phyloP scores from a whole-genome alignment of 2,888 invertebrate species.

The Cecidostiba fungosa region DNA sequence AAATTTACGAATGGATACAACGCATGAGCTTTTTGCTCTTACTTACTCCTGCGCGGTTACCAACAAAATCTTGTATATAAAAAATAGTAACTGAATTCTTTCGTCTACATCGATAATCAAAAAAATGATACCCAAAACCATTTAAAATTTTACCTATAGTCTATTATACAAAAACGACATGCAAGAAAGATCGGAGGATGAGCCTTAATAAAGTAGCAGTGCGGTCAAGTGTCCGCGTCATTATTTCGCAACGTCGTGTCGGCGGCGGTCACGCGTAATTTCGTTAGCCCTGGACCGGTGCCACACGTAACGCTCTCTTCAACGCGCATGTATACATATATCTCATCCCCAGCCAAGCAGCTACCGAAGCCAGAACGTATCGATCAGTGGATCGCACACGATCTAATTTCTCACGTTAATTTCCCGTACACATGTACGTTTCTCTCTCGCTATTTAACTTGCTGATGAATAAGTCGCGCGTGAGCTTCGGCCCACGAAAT shows the following conservation, averaged over 20 bases:
- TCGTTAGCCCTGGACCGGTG: slow-evolving; percentile 15
- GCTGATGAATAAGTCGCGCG: slow-evolving; percentile 52
- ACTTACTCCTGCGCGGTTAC: too few species aligned
- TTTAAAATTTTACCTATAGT: neutral
- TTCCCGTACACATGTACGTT: slow-evolving; percentile 20
- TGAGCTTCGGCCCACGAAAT: slow-evolving; percentile 10
- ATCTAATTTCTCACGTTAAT: slow-evolving; percentile 62
- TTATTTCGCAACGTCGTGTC: slow-evolving; percentile 13
- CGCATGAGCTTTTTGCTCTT: neutral
- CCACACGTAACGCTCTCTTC: neutral
- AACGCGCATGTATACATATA: neutral
- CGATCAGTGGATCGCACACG: slow-evolving; percentile 41
- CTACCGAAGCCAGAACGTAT: neutral
- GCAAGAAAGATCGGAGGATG: neutral
- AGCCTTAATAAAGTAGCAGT: slow-evolving; percentile 18
- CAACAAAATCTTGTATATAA: too few species aligned
- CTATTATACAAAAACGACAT: neutral
- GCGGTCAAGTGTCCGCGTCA: neutral
- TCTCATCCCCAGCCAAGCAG: neutral
- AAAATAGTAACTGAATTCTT: too few species aligned
- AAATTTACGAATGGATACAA: too few species aligned
- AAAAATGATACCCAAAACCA: neutral
- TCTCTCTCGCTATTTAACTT: slow-evolving; percentile 52
- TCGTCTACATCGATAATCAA: too few species aligned
- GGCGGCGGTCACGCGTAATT: slow-evolving; percentile 37